A percentile compares a stretch with the other conserved stretches of the same genome.
Conservation (phyloP, 2,797 vertebrate genomes). For the Sternarchorhynchus goeldii region DNA sequence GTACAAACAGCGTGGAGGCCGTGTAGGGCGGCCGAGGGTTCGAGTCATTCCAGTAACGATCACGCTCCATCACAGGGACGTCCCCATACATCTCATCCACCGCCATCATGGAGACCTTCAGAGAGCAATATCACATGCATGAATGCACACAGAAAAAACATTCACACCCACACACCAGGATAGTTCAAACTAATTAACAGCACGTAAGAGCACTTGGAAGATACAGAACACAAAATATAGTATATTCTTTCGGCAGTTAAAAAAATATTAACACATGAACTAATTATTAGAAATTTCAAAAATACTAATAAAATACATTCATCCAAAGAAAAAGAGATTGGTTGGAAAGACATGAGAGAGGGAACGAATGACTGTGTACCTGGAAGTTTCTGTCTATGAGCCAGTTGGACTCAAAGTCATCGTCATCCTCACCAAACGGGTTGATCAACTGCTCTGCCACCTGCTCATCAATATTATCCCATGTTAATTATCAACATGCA, state of each 20-base stretch:
- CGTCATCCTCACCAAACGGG: conserved; percentile 93
- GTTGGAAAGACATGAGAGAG: background rate
- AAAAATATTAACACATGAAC: no score
- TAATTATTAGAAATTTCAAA: background rate
- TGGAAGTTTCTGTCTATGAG: conserved; percentile 93
- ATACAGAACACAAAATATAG: no score
- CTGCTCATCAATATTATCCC: conserved; percentile 62
- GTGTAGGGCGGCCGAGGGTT: conserved; percentile 89
- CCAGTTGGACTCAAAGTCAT: conserved; percentile 92
- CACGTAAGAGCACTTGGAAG: no score
- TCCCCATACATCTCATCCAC: conserved; percentile 93
- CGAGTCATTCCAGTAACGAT: conserved; percentile 87
- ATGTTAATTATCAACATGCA: background rate
- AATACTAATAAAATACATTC: background rate
- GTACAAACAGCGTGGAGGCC: conserved; percentile 80
- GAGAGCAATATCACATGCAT: background rate
- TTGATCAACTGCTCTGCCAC: conserved; percentile 93
- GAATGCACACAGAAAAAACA: background rate
- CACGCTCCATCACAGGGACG: conserved; percentile 84
- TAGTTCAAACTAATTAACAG: background rate
- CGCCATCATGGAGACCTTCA: conserved; percentile 91
- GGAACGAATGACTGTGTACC: conserved; percentile 63
- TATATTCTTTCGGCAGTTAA: no score
- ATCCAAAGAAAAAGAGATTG: background rate
- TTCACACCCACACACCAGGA: background rate